Conservation (phyloP, 1,140 invertebrate genomes). For the Sminthurides bifidus region DNA sequence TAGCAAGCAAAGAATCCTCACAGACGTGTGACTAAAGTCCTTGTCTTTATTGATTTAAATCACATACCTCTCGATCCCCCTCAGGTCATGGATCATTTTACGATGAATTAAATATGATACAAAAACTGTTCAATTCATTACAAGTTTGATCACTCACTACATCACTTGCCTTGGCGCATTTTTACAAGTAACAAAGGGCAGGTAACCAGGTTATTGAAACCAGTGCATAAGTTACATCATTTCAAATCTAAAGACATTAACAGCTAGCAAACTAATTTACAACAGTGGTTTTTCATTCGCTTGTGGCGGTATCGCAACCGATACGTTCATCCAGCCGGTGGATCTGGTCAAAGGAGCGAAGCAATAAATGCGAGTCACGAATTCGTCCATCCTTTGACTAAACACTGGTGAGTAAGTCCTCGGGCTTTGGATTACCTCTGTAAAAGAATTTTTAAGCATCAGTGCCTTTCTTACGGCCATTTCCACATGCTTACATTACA, state of each 20-base stretch:
- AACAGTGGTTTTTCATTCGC: neutral
- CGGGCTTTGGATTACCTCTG: conserved; percentile 10
- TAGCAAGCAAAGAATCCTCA: no score
- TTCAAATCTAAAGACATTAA: neutral
- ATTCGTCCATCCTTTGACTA: conserved; percentile 2
- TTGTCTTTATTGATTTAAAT: no score
- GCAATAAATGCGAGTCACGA: conserved; percentile 17
- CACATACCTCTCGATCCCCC: no score
- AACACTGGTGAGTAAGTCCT: conserved; percentile 25
- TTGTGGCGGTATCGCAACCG: neutral
- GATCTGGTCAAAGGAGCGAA: conserved; percentile 28
- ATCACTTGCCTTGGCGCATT: no score
- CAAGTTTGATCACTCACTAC: no score
- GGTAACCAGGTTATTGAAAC: no score
- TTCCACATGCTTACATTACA: neutral
- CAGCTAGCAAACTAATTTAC: neutral
- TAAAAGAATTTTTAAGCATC: neutral
- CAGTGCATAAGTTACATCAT: no score
- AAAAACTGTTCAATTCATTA: no score
- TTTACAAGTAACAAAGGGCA: no score
- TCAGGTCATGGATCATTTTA: no score
- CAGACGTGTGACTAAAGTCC: no score
- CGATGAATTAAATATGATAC: no score
- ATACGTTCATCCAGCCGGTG: conserved; percentile 23
- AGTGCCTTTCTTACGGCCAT: neutral